Percentiles rank a stretch among this genome's conserved stretches.
phyloP scores from a whole-genome alignment of 2,888 invertebrate species.

The Galerucella nymphaeae region DNA sequence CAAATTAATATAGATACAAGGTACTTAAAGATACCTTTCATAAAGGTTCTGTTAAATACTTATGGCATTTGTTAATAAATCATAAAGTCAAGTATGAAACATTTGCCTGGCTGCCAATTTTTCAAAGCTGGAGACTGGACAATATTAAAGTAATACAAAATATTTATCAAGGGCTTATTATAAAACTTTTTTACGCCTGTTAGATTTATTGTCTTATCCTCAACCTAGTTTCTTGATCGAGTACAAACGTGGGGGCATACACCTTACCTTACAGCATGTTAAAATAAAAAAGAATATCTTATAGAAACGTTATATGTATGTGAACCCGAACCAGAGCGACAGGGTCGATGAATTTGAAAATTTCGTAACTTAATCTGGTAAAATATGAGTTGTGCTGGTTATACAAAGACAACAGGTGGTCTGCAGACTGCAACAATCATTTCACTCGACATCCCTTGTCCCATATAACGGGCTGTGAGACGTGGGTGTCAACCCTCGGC shows the following conservation, averaged over 20 bases:
- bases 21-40: slow-evolving; percentile 1
- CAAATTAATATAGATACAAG: slow-evolving; percentile 30
- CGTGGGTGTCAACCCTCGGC: slow-evolving; percentile 20
- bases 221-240: slow-evolving; percentile 24
- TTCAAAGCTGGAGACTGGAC: no score
- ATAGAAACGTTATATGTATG: slow-evolving; percentile 39
- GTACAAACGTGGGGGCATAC: neutral
- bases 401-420: slow-evolving; percentile 45
- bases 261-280: slow-evolving; percentile 6
- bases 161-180: no score
- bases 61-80: no score
- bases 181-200: neutral
- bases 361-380: slow-evolving; percentile 41
- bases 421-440: slow-evolving; percentile 40
- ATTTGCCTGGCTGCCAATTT: neutral
- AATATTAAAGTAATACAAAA: no score
- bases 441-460: slow-evolving; percentile 38
- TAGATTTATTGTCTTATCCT: slow-evolving; percentile 15
- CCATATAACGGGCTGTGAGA: slow-evolving; percentile 4
- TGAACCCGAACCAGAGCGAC: slow-evolving; percentile 25
- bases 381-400: slow-evolving; percentile 40
- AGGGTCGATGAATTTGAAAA: slow-evolving; percentile 28
- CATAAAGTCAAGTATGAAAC: no score
- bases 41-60: slow-evolving; percentile 16
- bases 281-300: neutral